phyloP scores from a whole-genome alignment of 2,888 invertebrate species.

The Pristionchus fissidentatus region DNA sequence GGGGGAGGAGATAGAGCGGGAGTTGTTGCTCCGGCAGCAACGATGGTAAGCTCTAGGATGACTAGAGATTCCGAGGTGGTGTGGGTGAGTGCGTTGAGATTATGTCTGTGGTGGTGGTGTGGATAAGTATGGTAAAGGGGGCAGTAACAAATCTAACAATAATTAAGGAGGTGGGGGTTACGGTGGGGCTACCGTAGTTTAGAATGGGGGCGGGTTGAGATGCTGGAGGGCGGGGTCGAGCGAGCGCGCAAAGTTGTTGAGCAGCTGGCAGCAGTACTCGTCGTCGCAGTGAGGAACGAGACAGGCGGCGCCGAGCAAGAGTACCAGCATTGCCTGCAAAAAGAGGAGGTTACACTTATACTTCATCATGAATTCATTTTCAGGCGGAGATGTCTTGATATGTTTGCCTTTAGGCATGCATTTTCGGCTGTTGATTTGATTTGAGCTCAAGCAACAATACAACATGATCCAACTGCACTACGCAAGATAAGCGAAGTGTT shows the following conservation, averaged over 20 bases:
- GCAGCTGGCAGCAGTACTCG: conserved; percentile 88
- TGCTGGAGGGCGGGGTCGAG: conserved; percentile 47
- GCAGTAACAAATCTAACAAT: background rate
- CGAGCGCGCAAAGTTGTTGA: conserved; percentile 84
- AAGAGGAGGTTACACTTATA: background rate
- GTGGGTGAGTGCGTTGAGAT: background rate
- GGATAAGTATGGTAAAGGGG: background rate
- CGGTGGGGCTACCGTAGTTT: background rate
- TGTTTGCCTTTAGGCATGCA: too few species aligned
- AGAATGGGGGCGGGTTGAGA: conserved; percentile 47
- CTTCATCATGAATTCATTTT: background rate
- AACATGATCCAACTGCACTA: too few species aligned
- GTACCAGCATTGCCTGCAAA: conserved; percentile 90
- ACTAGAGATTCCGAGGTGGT: conserved; percentile 26
- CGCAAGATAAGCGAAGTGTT: too few species aligned
- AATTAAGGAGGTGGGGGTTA: background rate
- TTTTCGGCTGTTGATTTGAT: too few species aligned
- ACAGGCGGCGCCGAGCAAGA: conserved; percentile 92
- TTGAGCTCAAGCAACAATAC: too few species aligned
- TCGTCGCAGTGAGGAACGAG: conserved; percentile 88
- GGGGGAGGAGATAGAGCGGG: conserved; percentile 11
- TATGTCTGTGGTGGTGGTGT: background rate
- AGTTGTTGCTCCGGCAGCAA: conserved; percentile 38
- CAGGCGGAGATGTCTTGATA: too few species aligned
- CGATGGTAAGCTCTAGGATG: conserved; percentile 43